A percentile compares a stretch with the other conserved stretches of the same genome.
phyloP scores from a whole-genome alignment of 2,888 invertebrate species.

The Scrobipalpa atriplicella region DNA sequence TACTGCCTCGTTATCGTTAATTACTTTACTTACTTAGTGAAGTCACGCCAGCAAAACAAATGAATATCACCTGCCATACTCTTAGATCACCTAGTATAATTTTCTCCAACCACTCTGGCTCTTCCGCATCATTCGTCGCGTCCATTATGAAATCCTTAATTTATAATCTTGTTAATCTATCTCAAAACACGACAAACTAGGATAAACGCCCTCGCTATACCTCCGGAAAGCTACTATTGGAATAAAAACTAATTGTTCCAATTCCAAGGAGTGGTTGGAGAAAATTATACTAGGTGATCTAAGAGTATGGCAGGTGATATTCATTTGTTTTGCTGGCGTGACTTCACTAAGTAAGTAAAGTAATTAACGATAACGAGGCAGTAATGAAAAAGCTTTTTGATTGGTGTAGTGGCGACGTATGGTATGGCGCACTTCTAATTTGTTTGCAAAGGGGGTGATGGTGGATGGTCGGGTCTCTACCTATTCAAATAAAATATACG shows the following conservation, averaged over 20 bases:
- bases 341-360: conserved; percentile 83
- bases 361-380: not conserved
- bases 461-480: too few species aligned
- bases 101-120: conserved; percentile 89
- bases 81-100: conserved; percentile 86
- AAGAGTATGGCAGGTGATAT: conserved; percentile 92
- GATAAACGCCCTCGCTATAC: conserved; percentile 40
- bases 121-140: conserved; percentile 70
- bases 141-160: conserved; percentile 72
- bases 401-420: not conserved
- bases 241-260: conserved; percentile 69
- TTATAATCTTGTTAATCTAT: conserved; percentile 28
- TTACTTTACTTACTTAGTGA: conserved; percentile 80
- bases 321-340: conserved; percentile 85
- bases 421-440: not conserved
- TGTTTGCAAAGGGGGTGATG: conserved; percentile 16
- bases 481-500: not conserved
- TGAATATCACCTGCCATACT: conserved; percentile 91
- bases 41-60: conserved; percentile 85
- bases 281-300: conserved; percentile 85
- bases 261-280: conserved; percentile 82
- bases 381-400: conserved; percentile 12
- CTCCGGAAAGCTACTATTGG: conserved; percentile 50
- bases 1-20: conserved; percentile 4
- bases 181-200: conserved; percentile 31